phyloP scores from a whole-genome alignment of 2,888 invertebrate genomes.

The Drosophila multiciliata region DNA sequence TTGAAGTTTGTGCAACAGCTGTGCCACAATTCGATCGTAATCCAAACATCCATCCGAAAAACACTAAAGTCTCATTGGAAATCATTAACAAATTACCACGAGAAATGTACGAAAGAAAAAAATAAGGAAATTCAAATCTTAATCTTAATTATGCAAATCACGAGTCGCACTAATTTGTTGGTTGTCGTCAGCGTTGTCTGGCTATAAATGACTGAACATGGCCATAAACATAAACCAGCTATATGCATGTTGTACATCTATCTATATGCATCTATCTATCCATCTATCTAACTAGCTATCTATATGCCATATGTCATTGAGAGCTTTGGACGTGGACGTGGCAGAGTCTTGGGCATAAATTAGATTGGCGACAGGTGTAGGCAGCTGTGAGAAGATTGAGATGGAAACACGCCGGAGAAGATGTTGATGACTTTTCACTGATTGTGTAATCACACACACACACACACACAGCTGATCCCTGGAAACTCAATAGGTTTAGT shows the following conservation, averaged over 20 bases:
- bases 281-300: slow-evolving; percentile 8
- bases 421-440: slow-evolving; percentile 21
- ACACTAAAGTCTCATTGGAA: slow-evolving; percentile 4
- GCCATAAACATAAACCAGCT: slow-evolving; percentile 53
- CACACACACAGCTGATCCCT: slow-evolving; percentile 9
- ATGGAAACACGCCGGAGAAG: slow-evolving; percentile 13
- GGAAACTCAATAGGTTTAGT: slow-evolving; percentile 53
- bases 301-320: slow-evolving; percentile 48
- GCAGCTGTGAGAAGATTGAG: slow-evolving; percentile 67
- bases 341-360: slow-evolving; percentile 61
- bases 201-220: slow-evolving; percentile 70
- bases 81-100: slow-evolving; percentile 47
- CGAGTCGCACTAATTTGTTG: slow-evolving; percentile 70
- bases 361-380: slow-evolving; percentile 73
- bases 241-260: slow-evolving; percentile 5
- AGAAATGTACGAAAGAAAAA: not conserved
- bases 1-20: not conserved
- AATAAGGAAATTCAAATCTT: slow-evolving; percentile 33
- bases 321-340: slow-evolving; percentile 37
- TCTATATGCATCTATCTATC: not conserved
- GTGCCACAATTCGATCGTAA: not conserved
- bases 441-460: slow-evolving; percentile 33
- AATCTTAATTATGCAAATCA: slow-evolving; percentile 76
- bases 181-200: slow-evolving; percentile 61
- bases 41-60: not conserved